Percentiles rank a stretch among this genome's conserved stretches.
These are phyloP conservation scores for Helicoverpa armigera DNA, from an alignment of 1,140 invertebrate genomes.

Conservation along the genomic window DNA sequence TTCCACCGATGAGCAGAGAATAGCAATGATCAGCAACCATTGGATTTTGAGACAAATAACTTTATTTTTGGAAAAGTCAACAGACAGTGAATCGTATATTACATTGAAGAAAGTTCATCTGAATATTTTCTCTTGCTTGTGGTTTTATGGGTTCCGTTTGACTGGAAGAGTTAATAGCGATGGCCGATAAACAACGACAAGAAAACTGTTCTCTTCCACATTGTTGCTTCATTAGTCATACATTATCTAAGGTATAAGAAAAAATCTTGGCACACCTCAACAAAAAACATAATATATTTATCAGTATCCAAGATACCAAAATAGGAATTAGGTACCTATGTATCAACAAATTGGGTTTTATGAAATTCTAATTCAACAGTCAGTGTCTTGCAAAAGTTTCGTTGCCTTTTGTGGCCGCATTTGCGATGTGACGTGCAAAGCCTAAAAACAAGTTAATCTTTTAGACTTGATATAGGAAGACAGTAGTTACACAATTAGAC, in stretches of 20 bases:
- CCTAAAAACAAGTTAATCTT: constrained; percentile 67
- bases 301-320: constrained; percentile 10
- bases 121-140: constrained; percentile 32
- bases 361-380: constrained; percentile 17
- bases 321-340: constrained; percentile 30
- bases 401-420: constrained; percentile 40
- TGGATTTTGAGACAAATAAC: constrained; percentile 26
- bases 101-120: constrained; percentile 28
- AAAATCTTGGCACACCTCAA: not conserved
- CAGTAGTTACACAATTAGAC: constrained; percentile 48
- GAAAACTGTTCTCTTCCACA: constrained; percentile 7
- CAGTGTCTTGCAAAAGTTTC: constrained; percentile 12
- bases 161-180: constrained; percentile 27
- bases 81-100: constrained; percentile 14
- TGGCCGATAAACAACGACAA: constrained; percentile 5
- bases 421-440: constrained; percentile 56
- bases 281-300: not conserved
- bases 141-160: constrained; percentile 30
- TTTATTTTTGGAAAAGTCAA: constrained; percentile 31
- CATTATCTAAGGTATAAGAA: not conserved
- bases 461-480: constrained; percentile 40
- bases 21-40: constrained; percentile 33
- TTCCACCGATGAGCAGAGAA: constrained; percentile 32
- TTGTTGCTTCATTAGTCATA: constrained; percentile 17
- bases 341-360: not conserved